A percentile compares a stretch with the other conserved stretches of the same genome.
phyloP scores from a whole-genome alignment of 1,140 invertebrate genomes.

The Anastrepha obliqua region DNA sequence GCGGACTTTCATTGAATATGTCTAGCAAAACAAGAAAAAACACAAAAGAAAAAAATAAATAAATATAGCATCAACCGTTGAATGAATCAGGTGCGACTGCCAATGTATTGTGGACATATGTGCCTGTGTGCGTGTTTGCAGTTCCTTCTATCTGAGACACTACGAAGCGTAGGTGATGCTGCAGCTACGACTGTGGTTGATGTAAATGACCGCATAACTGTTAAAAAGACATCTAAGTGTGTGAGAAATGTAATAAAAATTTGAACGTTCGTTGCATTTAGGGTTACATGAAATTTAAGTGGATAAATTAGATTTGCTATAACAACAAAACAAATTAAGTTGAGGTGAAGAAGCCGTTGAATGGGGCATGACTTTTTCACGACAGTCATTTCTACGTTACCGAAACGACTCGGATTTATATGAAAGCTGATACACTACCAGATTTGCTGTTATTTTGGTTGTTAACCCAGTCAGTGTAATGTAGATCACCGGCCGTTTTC shows the following conservation, averaged over 20 bases:
- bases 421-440: too few relatives aligned
- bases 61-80: slow-evolving; percentile 10
- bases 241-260: not conserved
- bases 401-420: too few relatives aligned
- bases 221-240: slow-evolving; percentile 10
- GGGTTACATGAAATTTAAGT: slow-evolving; percentile 23
- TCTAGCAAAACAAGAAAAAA: not conserved
- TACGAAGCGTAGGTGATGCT: not conserved
- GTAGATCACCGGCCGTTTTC: too few relatives aligned
- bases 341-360: too few relatives aligned
- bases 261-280: not conserved
- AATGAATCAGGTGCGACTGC: not conserved
- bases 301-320: not conserved
- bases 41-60: not conserved
- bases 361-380: too few relatives aligned
- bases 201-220: slow-evolving; percentile 38
- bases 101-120: not conserved
- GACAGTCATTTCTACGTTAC: too few relatives aligned
- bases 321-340: too few relatives aligned
- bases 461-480: too few relatives aligned
- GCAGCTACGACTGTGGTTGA: not conserved
- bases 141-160: not conserved
- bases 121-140: not conserved
- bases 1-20: not conserved
- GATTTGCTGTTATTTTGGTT: too few relatives aligned